Conservation (phyloP, 2,888 invertebrate species). For the Platycnemis pennipes region DNA sequence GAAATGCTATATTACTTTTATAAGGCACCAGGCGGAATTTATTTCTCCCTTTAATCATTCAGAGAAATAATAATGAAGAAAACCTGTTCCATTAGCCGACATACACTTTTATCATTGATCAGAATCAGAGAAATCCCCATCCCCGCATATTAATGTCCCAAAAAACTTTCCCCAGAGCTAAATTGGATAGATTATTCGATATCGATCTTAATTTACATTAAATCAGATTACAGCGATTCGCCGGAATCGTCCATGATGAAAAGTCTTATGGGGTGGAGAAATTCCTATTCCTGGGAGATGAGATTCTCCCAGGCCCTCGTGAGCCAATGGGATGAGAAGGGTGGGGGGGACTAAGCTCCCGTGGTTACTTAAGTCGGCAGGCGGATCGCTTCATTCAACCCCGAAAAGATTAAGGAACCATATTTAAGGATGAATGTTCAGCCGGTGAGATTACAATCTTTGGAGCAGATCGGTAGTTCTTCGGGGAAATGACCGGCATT, state of each 20-base stretch:
- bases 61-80: neutral
- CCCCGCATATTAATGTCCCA: neutral
- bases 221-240: neutral
- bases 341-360: neutral
- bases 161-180: neutral
- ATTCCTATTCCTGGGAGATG: neutral
- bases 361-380: neutral
- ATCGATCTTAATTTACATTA: slow-evolving; percentile 27
- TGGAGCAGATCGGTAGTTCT: neutral
- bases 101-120: neutral
- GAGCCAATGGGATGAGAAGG: neutral
- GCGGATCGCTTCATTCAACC: neutral
- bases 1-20: too few species aligned
- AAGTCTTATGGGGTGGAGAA: neutral
- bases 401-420: slow-evolving; percentile 3
- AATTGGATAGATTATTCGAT: neutral
- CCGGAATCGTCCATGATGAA: neutral
- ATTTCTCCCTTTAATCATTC: neutral
- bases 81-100: neutral
- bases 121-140: neutral
- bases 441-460: neutral
- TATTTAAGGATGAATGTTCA: slow-evolving; percentile 39
- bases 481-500: neutral
- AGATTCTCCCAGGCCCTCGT: neutral
- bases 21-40: too few species aligned